Evolutionary conservation across 2,888 invertebrate species (phyloP).

Genomic region (Oligia fasciuncula): DNA sequence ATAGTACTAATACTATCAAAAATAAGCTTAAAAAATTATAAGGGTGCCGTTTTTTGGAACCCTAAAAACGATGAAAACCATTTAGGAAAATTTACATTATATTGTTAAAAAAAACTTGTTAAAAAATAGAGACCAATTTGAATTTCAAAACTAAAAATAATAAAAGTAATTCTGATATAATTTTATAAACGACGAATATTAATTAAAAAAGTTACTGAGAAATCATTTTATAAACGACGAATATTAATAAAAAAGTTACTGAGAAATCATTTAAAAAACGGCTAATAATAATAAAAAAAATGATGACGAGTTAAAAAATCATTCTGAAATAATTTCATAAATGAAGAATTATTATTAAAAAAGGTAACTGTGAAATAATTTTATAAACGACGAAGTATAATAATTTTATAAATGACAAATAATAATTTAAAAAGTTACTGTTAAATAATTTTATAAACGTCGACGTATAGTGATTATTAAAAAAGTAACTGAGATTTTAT

Average conservation of each 20-base stretch:
- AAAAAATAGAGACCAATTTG: conserved; percentile 14
- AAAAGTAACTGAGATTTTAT: conserved; percentile 13
- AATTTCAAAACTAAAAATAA: conserved; percentile 1
- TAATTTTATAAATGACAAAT: neutral
- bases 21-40: conserved; percentile 29
- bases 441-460: neutral
- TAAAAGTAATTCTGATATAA: conserved; percentile 4
- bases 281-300: no score
- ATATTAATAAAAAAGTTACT: conserved; percentile 2
- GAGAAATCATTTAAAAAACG: neutral
- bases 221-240: neutral
- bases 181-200: conserved; percentile 5
- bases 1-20: conserved; percentile 42
- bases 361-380: neutral
- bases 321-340: neutral
- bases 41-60: no score
- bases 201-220: conserved; percentile 5
- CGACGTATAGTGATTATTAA: conserved; percentile 10
- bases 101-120: conserved; percentile 7
- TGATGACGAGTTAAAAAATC: neutral
- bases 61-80: conserved; percentile 30
- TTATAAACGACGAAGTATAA: neutral
- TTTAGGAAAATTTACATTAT: conserved; percentile 24
- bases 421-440: no score
- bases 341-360: neutral